phyloP scores from a whole-genome alignment of 2,113 vertebrate species.

The Peromyscus leucopus region DNA sequence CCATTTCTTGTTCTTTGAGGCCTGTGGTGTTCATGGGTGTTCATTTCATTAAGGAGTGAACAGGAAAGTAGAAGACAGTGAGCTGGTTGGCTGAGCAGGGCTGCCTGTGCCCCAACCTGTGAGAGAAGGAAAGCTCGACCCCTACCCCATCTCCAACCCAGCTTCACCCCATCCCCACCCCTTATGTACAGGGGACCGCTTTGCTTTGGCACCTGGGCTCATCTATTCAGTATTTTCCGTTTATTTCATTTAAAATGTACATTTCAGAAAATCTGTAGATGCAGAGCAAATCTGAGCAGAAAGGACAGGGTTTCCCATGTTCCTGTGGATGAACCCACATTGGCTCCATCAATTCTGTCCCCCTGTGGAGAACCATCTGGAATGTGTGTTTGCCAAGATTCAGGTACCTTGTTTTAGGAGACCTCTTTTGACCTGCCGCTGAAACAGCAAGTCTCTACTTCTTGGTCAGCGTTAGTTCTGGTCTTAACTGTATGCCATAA shows the following conservation, averaged over 20 bases:
- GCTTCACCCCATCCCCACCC: too few relatives aligned
- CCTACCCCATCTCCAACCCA: too few relatives aligned
- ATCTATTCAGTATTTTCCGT: background rate
- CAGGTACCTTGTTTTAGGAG: conserved; percentile 7
- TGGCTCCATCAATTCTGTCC: conserved; percentile 38
- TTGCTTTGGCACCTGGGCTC: background rate
- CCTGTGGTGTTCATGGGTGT: background rate
- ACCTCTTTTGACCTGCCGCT: conserved; percentile 60
- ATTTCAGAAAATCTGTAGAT: conserved; percentile 33
- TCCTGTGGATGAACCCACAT: background rate
- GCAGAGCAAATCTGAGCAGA: conserved; percentile 7
- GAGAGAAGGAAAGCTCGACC: rapidly evolving
- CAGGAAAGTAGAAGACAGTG: background rate
- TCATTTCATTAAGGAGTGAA: background rate
- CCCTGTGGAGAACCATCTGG: background rate
- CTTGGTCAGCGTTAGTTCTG: conserved; percentile 57
- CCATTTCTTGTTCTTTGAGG: background rate
- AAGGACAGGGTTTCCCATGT: background rate
- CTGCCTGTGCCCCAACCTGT: background rate
- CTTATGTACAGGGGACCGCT: background rate
- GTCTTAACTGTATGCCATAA: background rate
- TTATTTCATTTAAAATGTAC: background rate
- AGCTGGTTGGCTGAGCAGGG: background rate
- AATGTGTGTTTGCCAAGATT: background rate
- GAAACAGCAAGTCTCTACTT: conserved; percentile 39